These are phyloP conservation scores for Agapornis roseicollis DNA, from an alignment of 2,113 vertebrate genomes.

Conservation along the genomic window DNA sequence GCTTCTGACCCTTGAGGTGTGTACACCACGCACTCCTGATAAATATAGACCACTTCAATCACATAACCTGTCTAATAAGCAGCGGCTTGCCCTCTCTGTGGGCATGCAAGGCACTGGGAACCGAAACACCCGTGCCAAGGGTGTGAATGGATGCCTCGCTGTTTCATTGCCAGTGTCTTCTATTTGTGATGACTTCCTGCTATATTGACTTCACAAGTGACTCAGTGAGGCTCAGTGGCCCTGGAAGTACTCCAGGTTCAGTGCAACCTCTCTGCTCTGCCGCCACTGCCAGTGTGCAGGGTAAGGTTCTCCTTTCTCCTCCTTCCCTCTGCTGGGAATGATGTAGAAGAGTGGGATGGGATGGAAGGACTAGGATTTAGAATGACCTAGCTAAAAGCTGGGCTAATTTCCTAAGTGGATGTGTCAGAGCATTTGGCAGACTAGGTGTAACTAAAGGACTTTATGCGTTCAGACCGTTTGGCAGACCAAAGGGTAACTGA, in stretches of 20 bases:
- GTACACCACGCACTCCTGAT: background rate
- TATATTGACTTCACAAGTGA: background rate
- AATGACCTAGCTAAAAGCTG: background rate
- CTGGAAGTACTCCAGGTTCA: slow-evolving; percentile 50
- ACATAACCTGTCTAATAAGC: slow-evolving; percentile 4
- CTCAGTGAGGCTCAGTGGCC: background rate
- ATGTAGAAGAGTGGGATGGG: accelerated
- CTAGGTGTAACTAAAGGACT: background rate
- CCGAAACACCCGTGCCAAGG: background rate
- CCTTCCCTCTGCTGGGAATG: background rate
- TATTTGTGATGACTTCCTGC: background rate
- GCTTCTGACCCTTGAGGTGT: slow-evolving; percentile 35
- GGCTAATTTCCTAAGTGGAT: background rate
- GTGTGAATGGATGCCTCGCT: background rate
- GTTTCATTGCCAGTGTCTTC: background rate
- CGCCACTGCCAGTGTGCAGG: accelerated
- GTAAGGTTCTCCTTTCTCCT: background rate
- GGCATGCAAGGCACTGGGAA: accelerated
- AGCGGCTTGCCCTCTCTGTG: background rate
- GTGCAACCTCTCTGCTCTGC: background rate
- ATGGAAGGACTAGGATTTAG: background rate
- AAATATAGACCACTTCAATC: slow-evolving; percentile 59
- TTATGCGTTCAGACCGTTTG: background rate
- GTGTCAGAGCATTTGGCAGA: background rate
- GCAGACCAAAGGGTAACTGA: background rate